Percentiles rank a stretch among this genome's conserved stretches.
Conservation (phyloP, 2,113 vertebrate species). For the Papio anubis region DNA sequence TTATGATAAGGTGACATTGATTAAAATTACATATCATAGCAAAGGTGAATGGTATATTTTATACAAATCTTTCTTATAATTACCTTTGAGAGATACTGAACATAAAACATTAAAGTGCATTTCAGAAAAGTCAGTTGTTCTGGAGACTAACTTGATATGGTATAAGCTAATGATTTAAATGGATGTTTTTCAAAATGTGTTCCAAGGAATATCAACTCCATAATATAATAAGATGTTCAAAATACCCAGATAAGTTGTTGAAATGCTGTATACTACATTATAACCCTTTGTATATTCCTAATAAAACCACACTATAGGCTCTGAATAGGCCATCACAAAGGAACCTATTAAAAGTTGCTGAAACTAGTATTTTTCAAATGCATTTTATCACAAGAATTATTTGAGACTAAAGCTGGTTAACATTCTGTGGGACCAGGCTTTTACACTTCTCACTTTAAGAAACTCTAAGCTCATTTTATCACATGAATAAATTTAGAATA, state of each 20-base stretch:
- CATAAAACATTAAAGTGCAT: not conserved
- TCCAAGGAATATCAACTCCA: not conserved
- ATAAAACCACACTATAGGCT: not conserved
- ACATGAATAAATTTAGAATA: not conserved
- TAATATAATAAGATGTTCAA: not conserved
- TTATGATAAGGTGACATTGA: not conserved
- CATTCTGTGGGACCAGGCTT: not conserved
- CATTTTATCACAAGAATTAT: not conserved
- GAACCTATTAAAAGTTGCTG: not conserved
- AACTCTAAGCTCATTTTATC: not conserved
- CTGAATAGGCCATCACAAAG: not conserved
- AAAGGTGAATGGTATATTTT: not conserved
- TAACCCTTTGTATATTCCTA: not conserved
- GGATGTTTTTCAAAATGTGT: not conserved
- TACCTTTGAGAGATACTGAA: not conserved
- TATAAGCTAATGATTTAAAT: not conserved
- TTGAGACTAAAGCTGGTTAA: not conserved
- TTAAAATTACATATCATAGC: not conserved
- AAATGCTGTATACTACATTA: not conserved
- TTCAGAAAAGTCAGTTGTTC: slow-evolving; percentile 14
- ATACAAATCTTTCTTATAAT: not conserved
- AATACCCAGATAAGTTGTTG: not conserved
- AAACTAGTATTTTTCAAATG: not conserved
- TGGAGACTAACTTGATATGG: not conserved
- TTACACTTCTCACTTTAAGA: not conserved